Evolutionary conservation across 2,113 vertebrate species (phyloP).

Genomic region (Mustelus asterias): DNA sequence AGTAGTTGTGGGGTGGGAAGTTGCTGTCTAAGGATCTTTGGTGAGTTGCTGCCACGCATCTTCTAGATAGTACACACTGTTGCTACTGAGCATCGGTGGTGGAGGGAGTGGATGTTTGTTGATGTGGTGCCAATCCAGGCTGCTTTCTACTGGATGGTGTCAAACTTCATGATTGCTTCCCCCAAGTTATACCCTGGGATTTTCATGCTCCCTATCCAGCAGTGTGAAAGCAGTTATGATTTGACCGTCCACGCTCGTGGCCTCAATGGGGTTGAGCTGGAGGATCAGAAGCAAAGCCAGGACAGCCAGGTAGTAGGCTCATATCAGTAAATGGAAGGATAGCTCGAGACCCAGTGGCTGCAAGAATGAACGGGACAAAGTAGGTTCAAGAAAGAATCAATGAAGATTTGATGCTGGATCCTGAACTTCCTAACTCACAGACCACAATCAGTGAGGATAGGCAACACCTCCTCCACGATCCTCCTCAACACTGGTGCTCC

Average conservation of each 20-base stretch:
- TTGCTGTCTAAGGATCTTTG: too few species aligned
- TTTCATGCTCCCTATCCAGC: background rate
- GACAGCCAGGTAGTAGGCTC: background rate
- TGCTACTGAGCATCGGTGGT: too few species aligned
- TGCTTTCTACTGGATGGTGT: too few species aligned
- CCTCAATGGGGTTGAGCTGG: background rate
- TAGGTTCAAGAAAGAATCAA: background rate
- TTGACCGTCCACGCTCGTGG: background rate
- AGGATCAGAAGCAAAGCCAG: background rate
- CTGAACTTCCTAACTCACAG: too few species aligned
- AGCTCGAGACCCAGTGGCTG: background rate
- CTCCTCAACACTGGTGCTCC: too few species aligned
- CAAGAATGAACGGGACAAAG: background rate
- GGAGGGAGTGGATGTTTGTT: too few species aligned
- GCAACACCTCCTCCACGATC: too few species aligned
- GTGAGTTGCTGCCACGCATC: too few species aligned
- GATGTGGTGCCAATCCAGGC: too few species aligned
- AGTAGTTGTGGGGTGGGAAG: too few species aligned
- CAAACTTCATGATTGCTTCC: background rate
- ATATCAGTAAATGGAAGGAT: background rate
- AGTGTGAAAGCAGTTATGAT: background rate
- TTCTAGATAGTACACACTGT: too few species aligned
- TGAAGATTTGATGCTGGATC: background rate
- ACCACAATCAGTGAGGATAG: too few species aligned
- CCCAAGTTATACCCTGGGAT: background rate